These are phyloP conservation scores for Chrysomela aeneicollis DNA, from an alignment of 2,888 invertebrate species.

Conservation along the genomic window DNA sequence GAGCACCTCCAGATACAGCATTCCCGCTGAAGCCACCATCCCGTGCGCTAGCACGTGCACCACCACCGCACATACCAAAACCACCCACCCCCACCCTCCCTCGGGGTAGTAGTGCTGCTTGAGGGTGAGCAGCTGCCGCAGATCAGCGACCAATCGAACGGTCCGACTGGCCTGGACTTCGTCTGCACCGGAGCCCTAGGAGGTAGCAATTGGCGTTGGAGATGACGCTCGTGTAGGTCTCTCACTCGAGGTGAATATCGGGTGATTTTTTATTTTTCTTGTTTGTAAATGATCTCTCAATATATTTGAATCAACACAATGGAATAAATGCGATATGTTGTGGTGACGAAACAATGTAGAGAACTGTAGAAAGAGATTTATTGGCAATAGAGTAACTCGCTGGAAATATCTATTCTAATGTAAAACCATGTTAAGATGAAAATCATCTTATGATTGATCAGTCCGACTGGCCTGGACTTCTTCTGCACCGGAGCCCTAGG, in stretches of 20 bases:
- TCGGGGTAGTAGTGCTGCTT: constrained; percentile 88
- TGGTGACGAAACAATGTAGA: too few species aligned
- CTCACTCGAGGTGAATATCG: not conserved
- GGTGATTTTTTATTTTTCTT: too few species aligned
- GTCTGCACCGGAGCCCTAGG: constrained; percentile 56
- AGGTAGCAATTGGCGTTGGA: too few species aligned
- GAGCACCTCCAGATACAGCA: constrained; percentile 60
- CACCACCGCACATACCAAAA: constrained; percentile 74
- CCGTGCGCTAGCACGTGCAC: constrained; percentile 81
- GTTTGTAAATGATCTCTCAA: too few species aligned
- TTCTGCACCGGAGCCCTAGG: constrained; percentile 56
- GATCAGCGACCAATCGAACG: constrained; percentile 64
- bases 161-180: constrained; percentile 65
- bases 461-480: constrained; percentile 65
- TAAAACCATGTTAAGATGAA: too few species aligned
- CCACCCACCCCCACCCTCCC: constrained; percentile 89
- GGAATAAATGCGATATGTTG: too few species aligned
- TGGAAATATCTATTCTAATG: too few species aligned
- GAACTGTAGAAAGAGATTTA: too few species aligned
- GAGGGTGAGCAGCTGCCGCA: constrained; percentile 70
- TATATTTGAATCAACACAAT: too few species aligned
- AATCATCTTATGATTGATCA: too few species aligned
- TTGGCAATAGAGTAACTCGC: too few species aligned
- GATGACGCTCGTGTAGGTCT: too few species aligned
- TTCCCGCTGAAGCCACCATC: constrained; percentile 71